Evolutionary conservation across 2,797 vertebrate species (phyloP).

Genomic region (Adelosebastes latens): DNA sequence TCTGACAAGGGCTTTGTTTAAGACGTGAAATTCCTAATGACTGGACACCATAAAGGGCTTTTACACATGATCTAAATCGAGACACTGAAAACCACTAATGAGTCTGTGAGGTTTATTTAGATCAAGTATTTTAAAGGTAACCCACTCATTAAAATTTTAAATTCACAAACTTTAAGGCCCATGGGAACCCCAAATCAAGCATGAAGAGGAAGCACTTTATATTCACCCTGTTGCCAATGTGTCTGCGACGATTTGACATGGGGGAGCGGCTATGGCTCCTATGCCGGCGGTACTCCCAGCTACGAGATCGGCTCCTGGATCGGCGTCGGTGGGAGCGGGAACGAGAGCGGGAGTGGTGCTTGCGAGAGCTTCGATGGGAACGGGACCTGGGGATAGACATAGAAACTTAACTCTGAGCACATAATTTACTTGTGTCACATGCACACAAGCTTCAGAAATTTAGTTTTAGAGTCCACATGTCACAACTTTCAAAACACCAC

Average conservation of each 20-base stretch:
- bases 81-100: not conserved
- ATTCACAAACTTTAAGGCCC: not conserved
- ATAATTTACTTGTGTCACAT: not conserved
- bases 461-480: not conserved
- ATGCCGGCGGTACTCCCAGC: conserved; percentile 89
- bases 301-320: conserved; percentile 93
- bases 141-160: not conserved
- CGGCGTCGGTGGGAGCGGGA: conserved; percentile 90
- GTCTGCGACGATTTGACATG: conserved; percentile 95
- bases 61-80: not conserved
- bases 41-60: not conserved
- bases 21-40: not conserved
- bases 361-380: conserved; percentile 93
- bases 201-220: not conserved
- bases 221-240: conserved; percentile 94
- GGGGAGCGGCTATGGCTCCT: conserved; percentile 95
- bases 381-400: conserved; percentile 84
- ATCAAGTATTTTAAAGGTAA: not conserved
- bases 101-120: not conserved
- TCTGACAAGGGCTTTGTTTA: not conserved
- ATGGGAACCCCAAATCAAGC: not conserved
- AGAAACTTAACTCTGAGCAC: not conserved
- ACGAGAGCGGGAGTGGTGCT: conserved; percentile 91
- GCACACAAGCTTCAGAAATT: not conserved
- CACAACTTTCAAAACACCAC: not conserved